Evolutionary conservation across 2,888 invertebrate species (phyloP).

Genomic region (Maniola hyperantus): DNA sequence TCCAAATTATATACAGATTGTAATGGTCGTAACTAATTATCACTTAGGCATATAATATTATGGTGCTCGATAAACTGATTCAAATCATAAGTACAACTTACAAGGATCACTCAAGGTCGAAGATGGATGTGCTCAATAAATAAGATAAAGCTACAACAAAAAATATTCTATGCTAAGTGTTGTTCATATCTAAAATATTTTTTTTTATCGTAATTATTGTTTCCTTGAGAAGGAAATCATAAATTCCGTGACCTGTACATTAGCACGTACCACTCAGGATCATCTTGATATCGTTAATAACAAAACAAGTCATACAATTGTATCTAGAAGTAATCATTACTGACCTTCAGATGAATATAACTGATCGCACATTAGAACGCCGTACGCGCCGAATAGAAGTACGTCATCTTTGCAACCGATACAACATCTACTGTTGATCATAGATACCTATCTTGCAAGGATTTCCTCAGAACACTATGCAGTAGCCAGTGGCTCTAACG

Average conservation of each 20-base stretch:
- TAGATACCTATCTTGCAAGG: too few species aligned
- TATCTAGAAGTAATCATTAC: constrained; percentile 17
- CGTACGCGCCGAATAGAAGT: neutral
- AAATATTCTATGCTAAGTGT: neutral
- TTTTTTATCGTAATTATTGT: constrained; percentile 5
- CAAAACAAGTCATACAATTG: constrained; percentile 18
- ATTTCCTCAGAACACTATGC: too few species aligned
- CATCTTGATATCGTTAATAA: constrained; percentile 19
- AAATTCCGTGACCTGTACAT: constrained; percentile 16
- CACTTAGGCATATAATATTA: too few species aligned
- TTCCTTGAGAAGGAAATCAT: constrained; percentile 21
- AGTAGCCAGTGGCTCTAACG: too few species aligned
- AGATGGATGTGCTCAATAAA: neutral
- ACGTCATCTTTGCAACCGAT: too few species aligned
- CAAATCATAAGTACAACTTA: too few species aligned
- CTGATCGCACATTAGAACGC: neutral
- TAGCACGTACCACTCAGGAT: constrained; percentile 14
- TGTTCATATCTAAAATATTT: neutral
- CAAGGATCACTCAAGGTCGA: neutral
- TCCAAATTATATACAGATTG: too few species aligned
- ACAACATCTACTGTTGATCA: too few species aligned
- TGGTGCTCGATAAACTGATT: too few species aligned
- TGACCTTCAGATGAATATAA: constrained; percentile 11
- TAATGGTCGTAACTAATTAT: too few species aligned
- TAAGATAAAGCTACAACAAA: neutral